Conservation (phyloP, 2,113 vertebrate genomes). For the Osmerus mordax region DNA sequence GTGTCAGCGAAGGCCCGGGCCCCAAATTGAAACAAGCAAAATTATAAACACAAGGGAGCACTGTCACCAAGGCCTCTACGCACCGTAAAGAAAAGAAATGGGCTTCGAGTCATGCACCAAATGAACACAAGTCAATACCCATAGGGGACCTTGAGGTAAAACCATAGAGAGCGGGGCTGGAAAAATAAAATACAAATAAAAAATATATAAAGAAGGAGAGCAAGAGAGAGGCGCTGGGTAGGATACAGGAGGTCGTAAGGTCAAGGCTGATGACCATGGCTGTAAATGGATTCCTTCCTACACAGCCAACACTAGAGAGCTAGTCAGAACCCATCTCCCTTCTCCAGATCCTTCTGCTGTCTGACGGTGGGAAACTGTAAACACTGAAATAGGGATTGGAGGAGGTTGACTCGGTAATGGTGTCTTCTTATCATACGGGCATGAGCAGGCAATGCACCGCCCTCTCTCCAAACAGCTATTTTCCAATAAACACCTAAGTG, state of each 20-base stretch:
- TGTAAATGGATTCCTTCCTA: neutral
- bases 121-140: conserved; percentile 62
- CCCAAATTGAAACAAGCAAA: conserved; percentile 72
- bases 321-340: too few relatives aligned
- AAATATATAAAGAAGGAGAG: neutral
- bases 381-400: too few relatives aligned
- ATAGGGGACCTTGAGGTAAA: conserved; percentile 54
- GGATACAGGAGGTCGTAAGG: neutral
- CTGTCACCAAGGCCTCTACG: conserved; percentile 64
- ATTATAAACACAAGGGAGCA: conserved; percentile 71
- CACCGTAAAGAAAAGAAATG: conserved; percentile 66
- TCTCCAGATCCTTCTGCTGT: too few relatives aligned
- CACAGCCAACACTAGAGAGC: neutral
- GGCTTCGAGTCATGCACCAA: conserved; percentile 61
- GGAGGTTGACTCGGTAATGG: conserved; percentile 54
- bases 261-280: neutral
- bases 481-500: conserved; percentile 73
- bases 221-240: conserved; percentile 26
- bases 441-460: conserved; percentile 12
- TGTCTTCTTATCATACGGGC: conserved; percentile 55
- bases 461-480: conserved; percentile 54
- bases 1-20: conserved; percentile 61
- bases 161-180: conserved; percentile 32
- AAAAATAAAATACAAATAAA: conserved; percentile 51
- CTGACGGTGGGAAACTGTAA: too few relatives aligned